These are phyloP conservation scores for Propithecus coquereli DNA, from an alignment of 2,113 vertebrate genomes.

Conservation along the genomic window DNA sequence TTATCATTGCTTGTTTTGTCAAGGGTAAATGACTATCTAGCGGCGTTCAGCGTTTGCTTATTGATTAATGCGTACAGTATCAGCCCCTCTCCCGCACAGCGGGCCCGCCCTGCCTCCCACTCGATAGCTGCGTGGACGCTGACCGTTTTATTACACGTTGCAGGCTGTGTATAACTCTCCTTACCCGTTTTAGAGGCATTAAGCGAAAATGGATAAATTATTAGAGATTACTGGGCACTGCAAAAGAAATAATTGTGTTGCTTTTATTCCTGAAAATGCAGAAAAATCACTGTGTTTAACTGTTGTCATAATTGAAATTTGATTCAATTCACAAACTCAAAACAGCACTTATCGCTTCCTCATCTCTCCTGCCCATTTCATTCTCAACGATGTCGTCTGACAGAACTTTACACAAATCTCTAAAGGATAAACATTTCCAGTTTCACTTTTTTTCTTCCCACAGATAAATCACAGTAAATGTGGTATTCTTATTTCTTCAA, in stretches of 20 bases:
- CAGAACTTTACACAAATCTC: conserved; percentile 62
- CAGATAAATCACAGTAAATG: conserved; percentile 63
- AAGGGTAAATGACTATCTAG: conserved; percentile 72
- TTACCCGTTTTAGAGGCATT: conserved; percentile 39
- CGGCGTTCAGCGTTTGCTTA: conserved; percentile 54
- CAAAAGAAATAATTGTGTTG: neutral
- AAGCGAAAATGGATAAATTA: conserved; percentile 1
- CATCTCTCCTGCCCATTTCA: conserved; percentile 50
- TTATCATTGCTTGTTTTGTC: conserved; percentile 76
- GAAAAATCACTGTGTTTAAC: conserved; percentile 43
- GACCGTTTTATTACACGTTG: conserved; percentile 1
- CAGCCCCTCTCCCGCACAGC: neutral
- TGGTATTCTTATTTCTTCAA: conserved; percentile 50
- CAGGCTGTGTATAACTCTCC: neutral
- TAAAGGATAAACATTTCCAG: conserved; percentile 58
- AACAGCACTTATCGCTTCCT: neutral
- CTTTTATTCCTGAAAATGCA: neutral
- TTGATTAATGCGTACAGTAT: conserved; percentile 14
- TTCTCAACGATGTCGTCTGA: conserved; percentile 10
- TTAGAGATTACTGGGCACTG: neutral
- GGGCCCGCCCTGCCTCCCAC: neutral
- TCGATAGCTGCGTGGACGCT: neutral
- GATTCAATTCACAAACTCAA: conserved; percentile 35
- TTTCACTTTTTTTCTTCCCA: conserved; percentile 53
- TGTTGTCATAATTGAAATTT: conserved; percentile 52